Evolutionary conservation across 2,113 vertebrate species (phyloP).

Genomic region (Istiophorus platypterus): DNA sequence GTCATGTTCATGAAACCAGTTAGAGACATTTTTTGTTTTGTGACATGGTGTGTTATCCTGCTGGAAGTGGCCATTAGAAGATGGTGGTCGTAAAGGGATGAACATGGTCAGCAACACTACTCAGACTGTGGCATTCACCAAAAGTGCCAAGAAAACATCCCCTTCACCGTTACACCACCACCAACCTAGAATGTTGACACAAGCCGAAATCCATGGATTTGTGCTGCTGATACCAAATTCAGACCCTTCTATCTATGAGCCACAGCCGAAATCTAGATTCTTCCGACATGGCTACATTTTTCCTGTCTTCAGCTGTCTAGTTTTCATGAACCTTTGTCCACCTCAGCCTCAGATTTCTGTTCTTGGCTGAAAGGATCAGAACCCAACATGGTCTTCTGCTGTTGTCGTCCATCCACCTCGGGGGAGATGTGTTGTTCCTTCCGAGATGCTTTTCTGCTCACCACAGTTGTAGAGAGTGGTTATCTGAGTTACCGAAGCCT

Average conservation of each 20-base stretch:
- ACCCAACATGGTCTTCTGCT: too few species aligned
- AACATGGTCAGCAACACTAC: neutral
- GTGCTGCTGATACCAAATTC: neutral
- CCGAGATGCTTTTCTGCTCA: too few species aligned
- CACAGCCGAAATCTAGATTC: neutral
- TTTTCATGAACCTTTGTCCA: neutral
- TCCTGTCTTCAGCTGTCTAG: too few species aligned
- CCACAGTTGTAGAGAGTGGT: too few species aligned
- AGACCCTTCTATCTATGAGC: neutral
- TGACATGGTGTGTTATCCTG: neutral
- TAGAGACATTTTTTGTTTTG: neutral
- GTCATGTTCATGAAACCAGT: neutral
- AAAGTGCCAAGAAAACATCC: neutral
- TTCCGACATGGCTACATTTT: too few species aligned
- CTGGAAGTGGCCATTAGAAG: too few species aligned
- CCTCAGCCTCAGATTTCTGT: neutral
- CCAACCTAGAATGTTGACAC: neutral
- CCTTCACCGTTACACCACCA: neutral
- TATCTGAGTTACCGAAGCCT: too few species aligned
- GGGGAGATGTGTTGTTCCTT: too few species aligned
- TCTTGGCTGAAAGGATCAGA: neutral
- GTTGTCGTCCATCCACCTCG: too few species aligned
- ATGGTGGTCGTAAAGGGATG: neutral
- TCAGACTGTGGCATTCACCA: neutral
- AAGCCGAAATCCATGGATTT: neutral